phyloP scores from a whole-genome alignment of 2,888 invertebrate genomes.

The Conomelus anceps region DNA sequence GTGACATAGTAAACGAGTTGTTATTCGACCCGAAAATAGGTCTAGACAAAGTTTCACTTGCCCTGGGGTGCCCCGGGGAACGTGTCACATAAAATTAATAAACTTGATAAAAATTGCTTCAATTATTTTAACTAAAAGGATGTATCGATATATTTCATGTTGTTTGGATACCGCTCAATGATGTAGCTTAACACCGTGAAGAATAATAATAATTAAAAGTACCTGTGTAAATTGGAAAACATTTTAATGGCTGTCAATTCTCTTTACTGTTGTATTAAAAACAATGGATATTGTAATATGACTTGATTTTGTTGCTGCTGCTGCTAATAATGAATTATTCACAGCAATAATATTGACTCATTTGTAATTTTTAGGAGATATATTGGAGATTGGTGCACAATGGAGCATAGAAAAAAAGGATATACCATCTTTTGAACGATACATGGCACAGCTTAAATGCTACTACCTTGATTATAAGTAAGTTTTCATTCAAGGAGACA shows the following conservation, averaged over 20 bases:
- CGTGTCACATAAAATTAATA: too few species aligned
- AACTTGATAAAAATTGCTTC: too few species aligned
- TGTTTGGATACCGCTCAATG: too few species aligned
- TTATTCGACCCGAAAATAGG: too few species aligned
- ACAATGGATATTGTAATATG: neutral
- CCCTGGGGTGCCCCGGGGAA: too few species aligned
- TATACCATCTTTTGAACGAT: slow-evolving; percentile 92
- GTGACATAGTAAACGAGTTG: too few species aligned
- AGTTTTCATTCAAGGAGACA: slow-evolving; percentile 38
- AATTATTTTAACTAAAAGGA: too few species aligned
- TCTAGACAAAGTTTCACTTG: too few species aligned
- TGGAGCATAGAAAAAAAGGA: slow-evolving; percentile 90
- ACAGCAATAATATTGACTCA: slow-evolving; percentile 1
- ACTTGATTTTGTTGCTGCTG: neutral
- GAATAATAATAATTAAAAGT: slow-evolving; percentile 11
- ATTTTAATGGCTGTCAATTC: too few species aligned
- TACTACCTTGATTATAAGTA: slow-evolving; percentile 93
- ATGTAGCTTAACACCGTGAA: too few species aligned
- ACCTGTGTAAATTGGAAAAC: neutral
- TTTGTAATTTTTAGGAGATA: slow-evolving; percentile 54
- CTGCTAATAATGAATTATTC: neutral
- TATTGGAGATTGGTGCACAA: slow-evolving; percentile 92
- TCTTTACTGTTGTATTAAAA: neutral
- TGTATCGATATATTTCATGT: too few species aligned
- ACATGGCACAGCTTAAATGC: slow-evolving; percentile 94